Evolutionary conservation across 2,113 vertebrate species (phyloP), one percentile per base, ranked within the genome.

Genomic region (Sisor rabdophorus): DNA sequence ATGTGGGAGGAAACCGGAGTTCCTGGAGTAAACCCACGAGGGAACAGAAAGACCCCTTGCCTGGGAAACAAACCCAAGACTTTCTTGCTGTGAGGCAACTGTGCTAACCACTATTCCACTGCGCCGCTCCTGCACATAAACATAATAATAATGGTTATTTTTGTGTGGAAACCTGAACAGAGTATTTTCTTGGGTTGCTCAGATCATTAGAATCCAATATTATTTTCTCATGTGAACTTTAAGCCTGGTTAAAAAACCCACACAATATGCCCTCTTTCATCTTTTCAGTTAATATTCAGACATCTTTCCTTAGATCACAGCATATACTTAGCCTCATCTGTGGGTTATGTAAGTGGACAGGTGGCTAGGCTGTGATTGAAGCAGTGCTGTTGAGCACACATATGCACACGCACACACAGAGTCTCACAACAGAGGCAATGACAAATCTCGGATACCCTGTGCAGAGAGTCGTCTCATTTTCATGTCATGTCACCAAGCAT

Each of bases 281-380:
- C 73, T 52, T 55, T 76, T 52, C 40, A 10, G 44, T 30, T 17
- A 68, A 28, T 40, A 75, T 58, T 71, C 67, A 70, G 50, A 73
- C 54, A 40, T 65, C 22, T 48, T 5, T 36, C 56, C 40, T 48
- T 53, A 26, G 36, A 75, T 60, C 40, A 56, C 26, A 17, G 36
- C 44, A 52, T 8, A 50, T 65, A 26, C 15, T 53, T 28, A 28
- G 32, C 78, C 55, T 74, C 63, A 77, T 78, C 78, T 75, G 75
- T 75, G 74, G 20, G 44, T 81, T 83, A 81, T 67, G 26, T 76
- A 83, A 83, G 24, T 11, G 68, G 82, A 72, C 82, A 83, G 82
- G 82, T 81, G 82, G 79, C 65, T 52, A 71, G 64, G 54, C 75
- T 80, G 81, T 77, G 74, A 70, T 47, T 64, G 74, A 70, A 12